Evolutionary conservation across 2,113 vertebrate genomes (phyloP), one percentile per base, ranked within the genome.

Genomic region (Phrynocephalus versicolor): DNA sequence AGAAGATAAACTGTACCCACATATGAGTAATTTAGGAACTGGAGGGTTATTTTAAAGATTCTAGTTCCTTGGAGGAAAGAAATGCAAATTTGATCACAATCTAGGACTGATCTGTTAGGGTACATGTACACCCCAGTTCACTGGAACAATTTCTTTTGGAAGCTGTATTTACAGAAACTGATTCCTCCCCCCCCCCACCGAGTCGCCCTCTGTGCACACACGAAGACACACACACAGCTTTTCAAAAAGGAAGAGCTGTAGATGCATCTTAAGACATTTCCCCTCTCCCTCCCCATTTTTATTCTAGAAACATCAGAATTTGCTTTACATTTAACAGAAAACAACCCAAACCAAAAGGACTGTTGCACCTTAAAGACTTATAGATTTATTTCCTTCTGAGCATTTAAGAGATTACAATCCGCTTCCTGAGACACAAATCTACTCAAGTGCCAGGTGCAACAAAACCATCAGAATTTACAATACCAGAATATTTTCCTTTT

Each of bases 11-110:
- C 78, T 91, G 86, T 90, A 92, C 71, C 86, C 41, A n/a, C n/a
- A n/a, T n/a, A n/a, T n/a, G n/a, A n/a, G n/a, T 35, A 85, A 92
- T 81, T 83, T 85, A 75, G 64, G 87, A 85, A 87, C 87, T 88
- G 88, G 89, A 81, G 81, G 88, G 92, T 74, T 27, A 33, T 65
- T 72, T 76, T 84, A 84, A 77, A 84, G 13, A 7, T 67, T 65
- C 13, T 76, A 35, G 23, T 84, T 67, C 64, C 74, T 55, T 84
- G 8, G 37, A 67, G n/a, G 51, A 65, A 23, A 51, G 1, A 21
- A 62, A 72, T 18, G 6, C 81, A 73, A 3, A 21, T 23, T 74
- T 65, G 73, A 10, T 62, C 12, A 25, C 81, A 41, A 72, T n/a
- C 35, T 62, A 62, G 60, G 81, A 35, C 33, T 58, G 18, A 83